Base-by-base conservation (phyloP, 1,140 invertebrate genomes). In the Cataglyphis hispanica region DNA sequence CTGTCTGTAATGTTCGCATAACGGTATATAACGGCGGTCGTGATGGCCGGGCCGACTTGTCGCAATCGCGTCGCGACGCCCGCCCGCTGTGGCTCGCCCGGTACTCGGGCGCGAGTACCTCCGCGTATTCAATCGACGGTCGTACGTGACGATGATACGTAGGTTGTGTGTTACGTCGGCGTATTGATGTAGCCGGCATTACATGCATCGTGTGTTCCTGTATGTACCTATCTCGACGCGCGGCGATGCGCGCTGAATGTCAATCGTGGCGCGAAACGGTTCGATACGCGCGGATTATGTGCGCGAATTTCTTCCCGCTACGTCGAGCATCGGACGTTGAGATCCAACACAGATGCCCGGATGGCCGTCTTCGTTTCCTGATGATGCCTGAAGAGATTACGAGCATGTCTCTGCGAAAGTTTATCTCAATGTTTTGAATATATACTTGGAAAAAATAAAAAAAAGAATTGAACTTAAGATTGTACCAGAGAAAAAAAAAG, bases 1-100 rank as follows among this genome's bases (percentile, higher is more conserved):
- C 91, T 77, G 90, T 78, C 72, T 85, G 81, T 74, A 66, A 74
- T 89, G 86, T 91, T 87, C 87, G 85, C 11, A 72, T 93, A 93
- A 93, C 92, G 91, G 91, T 90, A 92, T 83, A 74, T 50, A 50
- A 50, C 53, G 10, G 53, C 53, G 50, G 50, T 19, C 25, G 66
- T 53, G 61, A 16, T 31, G 31, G 31, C 31, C 22, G 31, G 16
- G 53, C 75, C 43, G 87, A 72, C 46, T 87, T 72, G 81, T 88
- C 83, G 40, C 75, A 77, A 72, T 53, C 37, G 56, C 75, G 75
- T 85, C 88, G 86, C 81, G 84, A 88, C 85, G 67, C 84, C 76
- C 85, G 67, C 84, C 76, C 50, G 53, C 43, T 22, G 27, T 4
- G 58, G 11, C 22, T 19, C 34, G 10, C 53, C 56, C 34, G 70